These are phyloP conservation scores for Leptinotarsa juncta DNA, from an alignment of 2,888 invertebrate species.

Conservation along the genomic window DNA sequence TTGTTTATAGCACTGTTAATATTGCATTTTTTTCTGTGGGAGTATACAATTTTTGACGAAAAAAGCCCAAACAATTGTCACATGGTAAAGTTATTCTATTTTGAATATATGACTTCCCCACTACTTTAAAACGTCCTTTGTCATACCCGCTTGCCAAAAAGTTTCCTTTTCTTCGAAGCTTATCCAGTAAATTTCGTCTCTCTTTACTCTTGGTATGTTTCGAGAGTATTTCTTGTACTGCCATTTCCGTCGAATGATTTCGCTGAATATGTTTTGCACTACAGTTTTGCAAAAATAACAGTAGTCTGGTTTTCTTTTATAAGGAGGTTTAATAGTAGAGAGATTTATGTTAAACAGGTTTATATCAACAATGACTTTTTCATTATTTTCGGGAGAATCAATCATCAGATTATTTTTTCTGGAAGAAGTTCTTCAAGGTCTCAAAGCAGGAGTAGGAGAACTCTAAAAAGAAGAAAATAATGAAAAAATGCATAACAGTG, in stretches of 20 bases:
- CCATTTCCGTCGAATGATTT: slow-evolving; percentile 33
- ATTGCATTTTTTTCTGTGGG: slow-evolving; percentile 31
- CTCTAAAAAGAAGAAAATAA: too few species aligned
- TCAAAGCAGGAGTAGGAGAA: too few species aligned
- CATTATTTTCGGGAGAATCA: too few species aligned
- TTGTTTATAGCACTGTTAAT: too few species aligned
- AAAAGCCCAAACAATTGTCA: background rate
- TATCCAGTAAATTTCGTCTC: slow-evolving; percentile 26
- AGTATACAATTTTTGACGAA: slow-evolving; percentile 9
- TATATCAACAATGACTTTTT: too few species aligned
- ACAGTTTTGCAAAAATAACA: slow-evolving; percentile 33
- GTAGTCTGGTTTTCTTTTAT: background rate
- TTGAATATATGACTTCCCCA: slow-evolving; percentile 2
- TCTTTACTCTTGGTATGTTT: background rate
- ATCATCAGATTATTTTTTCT: too few species aligned
- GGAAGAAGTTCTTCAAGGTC: too few species aligned
- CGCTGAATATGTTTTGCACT: slow-evolving; percentile 35
- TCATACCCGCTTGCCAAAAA: slow-evolving; percentile 24
- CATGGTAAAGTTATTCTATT: background rate
- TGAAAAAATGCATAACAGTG: too few species aligned
- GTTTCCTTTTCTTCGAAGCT: slow-evolving; percentile 40
- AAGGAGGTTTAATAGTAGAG: too few species aligned
- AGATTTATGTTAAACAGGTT: too few species aligned
- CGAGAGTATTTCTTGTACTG: slow-evolving; percentile 32
- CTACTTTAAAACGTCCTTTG: slow-evolving; percentile 27